Evolutionary conservation across 2,797 vertebrate species (phyloP).

Genomic region (Scleropages formosus): DNA sequence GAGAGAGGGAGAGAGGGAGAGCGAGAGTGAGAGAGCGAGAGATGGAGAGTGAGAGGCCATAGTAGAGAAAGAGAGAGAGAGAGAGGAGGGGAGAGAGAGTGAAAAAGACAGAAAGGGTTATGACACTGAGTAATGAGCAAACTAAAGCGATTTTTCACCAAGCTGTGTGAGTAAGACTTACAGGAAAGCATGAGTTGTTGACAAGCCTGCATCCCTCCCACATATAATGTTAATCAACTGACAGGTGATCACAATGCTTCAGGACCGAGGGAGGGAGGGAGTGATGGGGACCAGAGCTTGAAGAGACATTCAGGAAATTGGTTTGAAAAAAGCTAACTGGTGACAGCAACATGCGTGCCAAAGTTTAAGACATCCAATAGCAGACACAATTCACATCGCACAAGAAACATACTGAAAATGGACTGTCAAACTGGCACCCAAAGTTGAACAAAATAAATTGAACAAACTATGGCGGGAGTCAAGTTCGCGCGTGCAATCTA

Average conservation of each 20-base stretch:
- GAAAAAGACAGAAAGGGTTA: not conserved
- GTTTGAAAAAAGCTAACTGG: not conserved
- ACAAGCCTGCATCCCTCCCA: not conserved
- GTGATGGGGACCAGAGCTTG: not conserved
- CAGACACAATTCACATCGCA: not conserved
- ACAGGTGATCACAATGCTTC: not conserved
- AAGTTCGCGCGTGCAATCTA: too few species aligned
- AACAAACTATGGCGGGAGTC: too few species aligned
- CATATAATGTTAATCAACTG: not conserved
- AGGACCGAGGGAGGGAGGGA: not conserved
- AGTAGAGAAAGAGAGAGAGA: not conserved
- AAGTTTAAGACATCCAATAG: not conserved
- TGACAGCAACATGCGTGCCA: not conserved
- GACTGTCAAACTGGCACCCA: too few species aligned
- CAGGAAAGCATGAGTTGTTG: not conserved
- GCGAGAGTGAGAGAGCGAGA: constrained; percentile 14
- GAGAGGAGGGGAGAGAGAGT: not conserved
- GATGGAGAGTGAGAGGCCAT: not conserved
- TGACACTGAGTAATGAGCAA: not conserved
- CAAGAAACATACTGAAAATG: not conserved
- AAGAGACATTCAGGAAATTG: not conserved
- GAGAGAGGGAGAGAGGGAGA: constrained; percentile 24
- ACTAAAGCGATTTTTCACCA: not conserved
- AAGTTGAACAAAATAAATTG: too few species aligned
- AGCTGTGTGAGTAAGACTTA: not conserved